phyloP scores from a whole-genome alignment of 2,888 invertebrate genomes.

The Microplitis manilae region DNA sequence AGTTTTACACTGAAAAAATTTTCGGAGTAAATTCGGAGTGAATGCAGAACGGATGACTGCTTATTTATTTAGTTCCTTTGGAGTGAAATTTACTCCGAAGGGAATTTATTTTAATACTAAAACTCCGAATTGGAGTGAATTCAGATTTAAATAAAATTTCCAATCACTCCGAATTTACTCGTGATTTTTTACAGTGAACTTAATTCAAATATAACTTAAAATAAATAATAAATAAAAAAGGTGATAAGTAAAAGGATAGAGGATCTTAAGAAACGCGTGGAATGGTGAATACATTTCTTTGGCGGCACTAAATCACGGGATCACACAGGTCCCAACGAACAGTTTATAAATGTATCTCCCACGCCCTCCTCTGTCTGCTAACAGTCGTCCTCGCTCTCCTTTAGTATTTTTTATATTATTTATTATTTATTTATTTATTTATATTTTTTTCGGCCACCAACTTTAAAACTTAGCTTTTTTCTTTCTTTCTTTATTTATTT shows the following conservation, averaged over 20 bases:
- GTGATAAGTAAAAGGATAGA: slow-evolving; percentile 19
- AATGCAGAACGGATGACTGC: no score
- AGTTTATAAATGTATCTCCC: slow-evolving; percentile 69
- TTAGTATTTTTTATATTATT: slow-evolving; percentile 18
- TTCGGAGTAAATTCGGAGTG: no score
- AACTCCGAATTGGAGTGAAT: no score
- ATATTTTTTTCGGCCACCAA: slow-evolving; percentile 11
- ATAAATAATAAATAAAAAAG: neutral
- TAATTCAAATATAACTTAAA: neutral
- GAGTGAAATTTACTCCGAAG: no score
- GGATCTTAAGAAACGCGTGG: slow-evolving; percentile 19
- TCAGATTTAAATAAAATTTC: no score
- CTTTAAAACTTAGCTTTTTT: neutral
- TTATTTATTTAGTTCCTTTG: no score
- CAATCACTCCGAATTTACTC: no score
- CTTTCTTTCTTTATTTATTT: neutral
- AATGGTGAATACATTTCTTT: slow-evolving; percentile 29
- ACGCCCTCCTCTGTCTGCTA: slow-evolving; percentile 66
- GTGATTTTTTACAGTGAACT: neutral
- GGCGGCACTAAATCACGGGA: slow-evolving; percentile 33
- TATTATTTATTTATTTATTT: slow-evolving; percentile 5
- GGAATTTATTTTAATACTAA: no score
- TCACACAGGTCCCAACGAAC: slow-evolving; percentile 51
- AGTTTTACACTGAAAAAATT: no score
- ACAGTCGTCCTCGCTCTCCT: slow-evolving; percentile 36